Evolutionary conservation across 2,113 vertebrate genomes (phyloP).

Genomic region (Saguinus imperator): DNA sequence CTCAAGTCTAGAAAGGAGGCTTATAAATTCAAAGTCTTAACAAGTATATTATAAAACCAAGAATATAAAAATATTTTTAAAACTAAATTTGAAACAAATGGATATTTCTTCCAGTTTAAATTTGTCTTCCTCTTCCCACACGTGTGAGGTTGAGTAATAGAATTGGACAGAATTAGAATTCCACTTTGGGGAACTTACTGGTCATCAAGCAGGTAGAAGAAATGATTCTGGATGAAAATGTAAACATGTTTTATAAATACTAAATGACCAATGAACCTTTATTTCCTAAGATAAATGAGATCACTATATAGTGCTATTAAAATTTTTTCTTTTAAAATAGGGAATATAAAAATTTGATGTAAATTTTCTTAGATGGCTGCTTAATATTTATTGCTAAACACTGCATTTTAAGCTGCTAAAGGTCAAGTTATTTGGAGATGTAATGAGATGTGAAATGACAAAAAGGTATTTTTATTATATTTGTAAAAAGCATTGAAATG

Average conservation of each 20-base stretch:
- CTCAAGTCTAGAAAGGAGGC: not conserved
- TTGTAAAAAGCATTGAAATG: not conserved
- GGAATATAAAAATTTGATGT: slow-evolving; percentile 49
- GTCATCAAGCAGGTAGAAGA: not conserved
- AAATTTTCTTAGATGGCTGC: slow-evolving; percentile 1
- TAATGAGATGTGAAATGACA: slow-evolving; percentile 37
- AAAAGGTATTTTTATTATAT: slow-evolving; percentile 54
- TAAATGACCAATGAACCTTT: not conserved
- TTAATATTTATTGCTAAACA: slow-evolving; percentile 15
- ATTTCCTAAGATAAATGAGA: not conserved
- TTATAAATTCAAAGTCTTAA: not conserved
- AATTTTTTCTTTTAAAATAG: not conserved
- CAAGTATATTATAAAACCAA: not conserved
- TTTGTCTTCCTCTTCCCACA: not conserved
- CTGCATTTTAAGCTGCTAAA: slow-evolving; percentile 33
- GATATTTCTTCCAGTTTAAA: not conserved
- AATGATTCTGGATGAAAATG: not conserved
- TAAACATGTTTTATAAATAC: not conserved
- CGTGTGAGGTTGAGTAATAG: not conserved
- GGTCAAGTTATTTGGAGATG: slow-evolving; percentile 20
- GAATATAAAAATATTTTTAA: not conserved
- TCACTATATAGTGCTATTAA: not conserved
- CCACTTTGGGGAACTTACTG: not conserved
- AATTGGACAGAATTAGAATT: not conserved
- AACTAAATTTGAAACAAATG: not conserved